Evolutionary conservation across 1,140 invertebrate genomes (phyloP).

Genomic region (Gryllus bimaculatus): DNA sequence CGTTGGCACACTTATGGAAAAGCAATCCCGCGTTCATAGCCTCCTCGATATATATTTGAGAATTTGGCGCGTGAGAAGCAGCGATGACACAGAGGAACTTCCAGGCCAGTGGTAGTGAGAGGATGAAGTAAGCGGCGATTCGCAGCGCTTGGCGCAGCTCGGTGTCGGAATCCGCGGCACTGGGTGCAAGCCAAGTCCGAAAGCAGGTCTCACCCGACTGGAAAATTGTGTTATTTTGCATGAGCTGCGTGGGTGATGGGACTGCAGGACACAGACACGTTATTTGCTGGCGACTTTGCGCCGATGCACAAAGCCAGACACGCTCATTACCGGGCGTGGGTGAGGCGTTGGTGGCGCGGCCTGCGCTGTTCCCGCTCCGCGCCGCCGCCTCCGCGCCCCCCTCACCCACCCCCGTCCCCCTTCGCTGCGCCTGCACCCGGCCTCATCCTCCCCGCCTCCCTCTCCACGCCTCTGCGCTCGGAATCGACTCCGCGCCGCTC

Average conservation of each 20-base stretch:
- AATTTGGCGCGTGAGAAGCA: too few relatives aligned
- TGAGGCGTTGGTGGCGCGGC: background rate
- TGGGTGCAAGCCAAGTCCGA: background rate
- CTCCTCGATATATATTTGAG: too few relatives aligned
- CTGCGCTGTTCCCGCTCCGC: background rate
- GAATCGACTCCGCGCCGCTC: too few relatives aligned
- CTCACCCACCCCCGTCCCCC: too few relatives aligned
- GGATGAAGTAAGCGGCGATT: background rate
- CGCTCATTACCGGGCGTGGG: background rate
- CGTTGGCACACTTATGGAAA: too few relatives aligned
- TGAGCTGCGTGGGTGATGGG: background rate
- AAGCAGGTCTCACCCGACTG: background rate
- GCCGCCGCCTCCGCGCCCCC: background rate
- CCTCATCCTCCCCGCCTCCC: too few relatives aligned
- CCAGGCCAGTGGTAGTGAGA: too few relatives aligned
- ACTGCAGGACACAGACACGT: background rate
- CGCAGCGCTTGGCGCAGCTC: background rate
- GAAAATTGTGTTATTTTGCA: slow-evolving; percentile 5
- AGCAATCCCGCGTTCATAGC: too few relatives aligned
- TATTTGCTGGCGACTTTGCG: background rate
- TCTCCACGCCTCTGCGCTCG: background rate
- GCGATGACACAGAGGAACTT: too few relatives aligned
- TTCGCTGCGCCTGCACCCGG: too few relatives aligned
- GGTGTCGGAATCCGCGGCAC: background rate
- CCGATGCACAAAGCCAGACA: background rate